Evolutionary conservation across 2,113 vertebrate species (phyloP).

Genomic region (Todiramphus chloris): DNA sequence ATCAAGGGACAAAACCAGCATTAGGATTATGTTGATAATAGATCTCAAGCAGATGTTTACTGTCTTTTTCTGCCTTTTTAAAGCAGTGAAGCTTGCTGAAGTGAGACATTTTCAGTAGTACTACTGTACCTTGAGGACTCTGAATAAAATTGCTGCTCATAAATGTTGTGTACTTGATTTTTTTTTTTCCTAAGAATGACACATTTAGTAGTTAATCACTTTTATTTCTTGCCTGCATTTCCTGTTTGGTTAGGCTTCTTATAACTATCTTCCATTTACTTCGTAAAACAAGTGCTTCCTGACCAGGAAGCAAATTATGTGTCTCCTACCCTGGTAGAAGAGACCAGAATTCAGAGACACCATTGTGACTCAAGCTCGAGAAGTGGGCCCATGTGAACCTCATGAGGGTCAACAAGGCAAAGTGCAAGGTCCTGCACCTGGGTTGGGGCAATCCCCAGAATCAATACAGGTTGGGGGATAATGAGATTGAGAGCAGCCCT

Average conservation of each 20-base stretch:
- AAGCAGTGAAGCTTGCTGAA: conserved; percentile 61
- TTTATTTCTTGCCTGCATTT: conserved; percentile 16
- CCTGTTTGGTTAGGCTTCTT: conserved; percentile 17
- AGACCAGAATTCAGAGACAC: background rate
- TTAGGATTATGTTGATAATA: conserved; percentile 62
- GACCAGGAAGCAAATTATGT: background rate
- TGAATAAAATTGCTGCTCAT: conserved; percentile 35
- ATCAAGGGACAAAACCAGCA: background rate
- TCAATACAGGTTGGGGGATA: background rate
- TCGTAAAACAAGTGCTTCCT: background rate
- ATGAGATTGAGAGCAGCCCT: background rate
- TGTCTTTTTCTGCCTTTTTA: conserved; percentile 61
- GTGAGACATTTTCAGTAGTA: conserved; percentile 57
- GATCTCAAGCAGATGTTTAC: conserved; percentile 58
- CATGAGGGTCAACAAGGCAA: background rate
- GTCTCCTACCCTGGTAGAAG: background rate
- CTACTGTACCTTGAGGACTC: conserved; percentile 15
- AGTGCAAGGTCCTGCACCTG: background rate
- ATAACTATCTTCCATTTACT: background rate
- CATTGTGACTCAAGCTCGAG: background rate
- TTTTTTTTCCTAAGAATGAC: background rate
- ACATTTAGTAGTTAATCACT: background rate
- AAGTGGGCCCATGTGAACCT: background rate
- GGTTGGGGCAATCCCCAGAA: rapidly evolving
- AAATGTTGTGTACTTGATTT: conserved; percentile 10